Base-by-base conservation (phyloP, 1,140 invertebrate species). In the Zaprionus capensis region DNA sequence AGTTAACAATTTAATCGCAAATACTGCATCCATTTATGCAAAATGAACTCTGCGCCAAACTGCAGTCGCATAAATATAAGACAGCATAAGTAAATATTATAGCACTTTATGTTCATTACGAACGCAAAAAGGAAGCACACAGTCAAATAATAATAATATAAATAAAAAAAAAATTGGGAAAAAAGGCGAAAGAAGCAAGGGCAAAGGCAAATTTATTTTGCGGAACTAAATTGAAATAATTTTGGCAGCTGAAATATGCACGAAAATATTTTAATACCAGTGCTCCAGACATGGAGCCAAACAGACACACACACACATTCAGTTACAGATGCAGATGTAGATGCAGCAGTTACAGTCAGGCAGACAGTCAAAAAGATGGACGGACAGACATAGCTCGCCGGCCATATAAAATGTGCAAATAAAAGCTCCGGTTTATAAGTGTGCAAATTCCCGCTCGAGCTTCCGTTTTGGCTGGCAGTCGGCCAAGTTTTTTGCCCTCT, bases 141-240 rank as follows among this genome's bases (percentile, higher is more conserved):
- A 46, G 41, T 31, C 59, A 65, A 53, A 66, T 61, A 70, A 46
- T 61, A 70, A 46, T 63, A 62, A 57, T 36, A 46, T 17, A 46
- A 15, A 69, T 76, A 79, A 63, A 77, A 51, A 38, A 26, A 31
- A 53, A 49, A 53, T 15, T 28, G 38, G 41, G 0, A 53, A 65
- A 38, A 51, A 41, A 57, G 17, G 51, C 58, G 41, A 44, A 61
- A 55, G 24, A 46, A 36, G 53, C 46, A 49, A 46, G 69, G 73
- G 69, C 49, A 58, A 71, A 81, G 28, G 55, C 58, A 88, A 90
- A 91, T 90, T 90, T 85, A 90, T 90, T 91, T 82, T 90, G 85
- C 86, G 85, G 86, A 90, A 90, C 85, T 90, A 90, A 90, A 90
- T 90, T 90, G 86, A 90, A 90, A 90, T 90, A 82, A 90, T 90